Conservation (phyloP, 2,113 vertebrate genomes). For the Oncorhynchus masou region DNA sequence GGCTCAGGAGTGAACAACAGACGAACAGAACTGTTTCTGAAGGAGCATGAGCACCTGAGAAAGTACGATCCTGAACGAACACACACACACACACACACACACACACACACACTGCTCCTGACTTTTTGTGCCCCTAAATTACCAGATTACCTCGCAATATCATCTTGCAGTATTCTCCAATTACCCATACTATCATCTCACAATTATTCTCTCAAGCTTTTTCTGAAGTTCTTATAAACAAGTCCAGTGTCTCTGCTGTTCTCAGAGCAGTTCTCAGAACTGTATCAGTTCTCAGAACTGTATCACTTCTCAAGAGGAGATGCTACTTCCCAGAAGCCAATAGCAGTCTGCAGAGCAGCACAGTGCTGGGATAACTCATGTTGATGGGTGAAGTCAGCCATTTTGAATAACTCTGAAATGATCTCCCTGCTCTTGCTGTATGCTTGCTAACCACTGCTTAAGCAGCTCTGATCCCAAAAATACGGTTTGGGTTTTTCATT, state of each 20-base stretch:
- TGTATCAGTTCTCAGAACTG: constrained; percentile 11
- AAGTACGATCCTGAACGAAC: constrained; percentile 79
- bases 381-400: constrained; percentile 3
- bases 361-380: constrained; percentile 24
- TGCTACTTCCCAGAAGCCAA: constrained; percentile 9
- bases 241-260: not conserved
- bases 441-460: constrained; percentile 5
- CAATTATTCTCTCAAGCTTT: too few relatives aligned
- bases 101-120: not conserved
- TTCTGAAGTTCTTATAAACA: not conserved
- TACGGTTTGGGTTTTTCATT: constrained; percentile 2
- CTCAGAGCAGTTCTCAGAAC: not conserved
- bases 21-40: constrained; percentile 93
- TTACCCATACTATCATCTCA: too few relatives aligned
- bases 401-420: constrained; percentile 32
- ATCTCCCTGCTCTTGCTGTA: not conserved
- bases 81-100: not conserved
- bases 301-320: constrained; percentile 2
- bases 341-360: not conserved
- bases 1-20: constrained; percentile 96
- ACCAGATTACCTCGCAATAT: not conserved
- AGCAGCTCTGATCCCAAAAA: not conserved
- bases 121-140: not conserved
- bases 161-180: too few relatives aligned
- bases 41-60: constrained; percentile 94